Evolutionary conservation across 2,797 vertebrate genomes (phyloP).

Genomic region (Zalophus californianus): DNA sequence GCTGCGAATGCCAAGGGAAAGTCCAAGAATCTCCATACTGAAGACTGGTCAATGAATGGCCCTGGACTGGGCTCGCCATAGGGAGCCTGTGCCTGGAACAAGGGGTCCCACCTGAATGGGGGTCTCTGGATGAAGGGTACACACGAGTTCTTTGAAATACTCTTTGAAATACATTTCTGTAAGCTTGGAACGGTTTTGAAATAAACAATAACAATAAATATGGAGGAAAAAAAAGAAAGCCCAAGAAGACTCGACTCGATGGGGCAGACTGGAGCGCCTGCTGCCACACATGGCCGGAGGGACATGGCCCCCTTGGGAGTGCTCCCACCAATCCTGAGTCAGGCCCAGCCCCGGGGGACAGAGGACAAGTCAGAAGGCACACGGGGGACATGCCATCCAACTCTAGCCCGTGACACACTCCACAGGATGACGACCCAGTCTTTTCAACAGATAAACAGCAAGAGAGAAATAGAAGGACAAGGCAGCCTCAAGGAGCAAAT

Average conservation of each 20-base stretch:
- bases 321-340: background rate
- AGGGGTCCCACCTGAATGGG: background rate
- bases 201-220: background rate
- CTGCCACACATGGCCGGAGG: accelerated
- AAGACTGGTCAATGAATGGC: accelerated
- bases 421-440: background rate
- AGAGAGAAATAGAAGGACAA: background rate
- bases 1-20: accelerated
- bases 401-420: background rate
- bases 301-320: accelerated
- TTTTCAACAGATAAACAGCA: background rate
- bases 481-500: too few relatives aligned
- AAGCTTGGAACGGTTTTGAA: background rate
- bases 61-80: accelerated
- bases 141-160: background rate
- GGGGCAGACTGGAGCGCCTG: accelerated
- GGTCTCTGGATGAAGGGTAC: too few relatives aligned
- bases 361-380: background rate
- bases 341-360: background rate
- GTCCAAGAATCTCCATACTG: background rate
- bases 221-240: background rate
- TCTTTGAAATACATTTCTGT: background rate
- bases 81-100: background rate
- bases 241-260: accelerated
- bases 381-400: accelerated